A percentile compares a stretch with the other conserved stretches of the same genome.
These are phyloP conservation scores for Ctenochaetus hawaiiensis DNA, from an alignment of 2,797 vertebrate genomes.

Conservation along the genomic window DNA sequence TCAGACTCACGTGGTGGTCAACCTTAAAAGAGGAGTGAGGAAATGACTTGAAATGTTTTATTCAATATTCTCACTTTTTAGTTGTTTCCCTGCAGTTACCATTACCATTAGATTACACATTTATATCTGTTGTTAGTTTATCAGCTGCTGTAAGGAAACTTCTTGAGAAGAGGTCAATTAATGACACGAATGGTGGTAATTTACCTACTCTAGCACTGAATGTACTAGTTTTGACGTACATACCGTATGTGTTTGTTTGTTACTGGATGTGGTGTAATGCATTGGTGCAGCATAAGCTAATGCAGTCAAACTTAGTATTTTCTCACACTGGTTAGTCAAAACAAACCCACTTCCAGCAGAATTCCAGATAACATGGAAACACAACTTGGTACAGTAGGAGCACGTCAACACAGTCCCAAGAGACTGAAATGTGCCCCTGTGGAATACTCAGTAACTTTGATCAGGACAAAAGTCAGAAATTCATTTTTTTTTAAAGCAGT, in stretches of 20 bases:
- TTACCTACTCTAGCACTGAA: too few species aligned
- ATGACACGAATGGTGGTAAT: too few species aligned
- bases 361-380: background rate
- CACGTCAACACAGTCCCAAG: background rate
- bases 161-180: background rate
- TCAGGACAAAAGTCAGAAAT: background rate
- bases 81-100: background rate
- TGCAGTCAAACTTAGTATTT: too few species aligned
- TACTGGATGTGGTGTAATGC: too few species aligned
- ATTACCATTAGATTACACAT: background rate
- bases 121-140: background rate
- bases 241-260: background rate
- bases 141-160: background rate
- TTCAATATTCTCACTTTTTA: background rate
- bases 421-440: background rate
- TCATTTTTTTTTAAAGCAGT: background rate
- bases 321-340: too few species aligned
- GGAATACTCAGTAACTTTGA: background rate
- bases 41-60: background rate
- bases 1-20: background rate
- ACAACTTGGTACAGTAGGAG: background rate
- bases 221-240: too few species aligned
- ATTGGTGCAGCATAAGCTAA: too few species aligned
- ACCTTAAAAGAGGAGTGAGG: background rate
- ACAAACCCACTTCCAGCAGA: background rate